A percentile compares a stretch with the other conserved stretches of the same genome.
phyloP scores from a whole-genome alignment of 2,888 invertebrate species.

The Pardosa pseudoannulata region DNA sequence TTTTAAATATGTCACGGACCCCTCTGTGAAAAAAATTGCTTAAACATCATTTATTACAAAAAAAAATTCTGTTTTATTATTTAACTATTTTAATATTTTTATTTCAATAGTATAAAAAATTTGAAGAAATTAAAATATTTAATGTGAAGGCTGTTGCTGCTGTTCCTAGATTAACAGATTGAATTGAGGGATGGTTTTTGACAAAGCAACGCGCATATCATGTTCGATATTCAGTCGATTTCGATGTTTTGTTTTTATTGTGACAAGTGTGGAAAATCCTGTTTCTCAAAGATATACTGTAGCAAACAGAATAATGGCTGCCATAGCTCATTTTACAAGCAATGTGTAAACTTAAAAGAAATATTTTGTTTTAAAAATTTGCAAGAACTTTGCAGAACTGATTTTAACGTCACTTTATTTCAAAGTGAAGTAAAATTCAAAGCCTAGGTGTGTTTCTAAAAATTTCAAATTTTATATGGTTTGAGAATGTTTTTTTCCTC shows the following conservation, averaged over 20 bases:
- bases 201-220: constrained; percentile 51
- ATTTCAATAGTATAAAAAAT: constrained; percentile 40
- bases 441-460: too few species aligned
- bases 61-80: constrained; percentile 33
- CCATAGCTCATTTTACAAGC: constrained; percentile 56
- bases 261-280: constrained; percentile 30
- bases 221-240: constrained; percentile 39
- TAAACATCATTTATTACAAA: too few species aligned
- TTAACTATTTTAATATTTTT: constrained; percentile 42
- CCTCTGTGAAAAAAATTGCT: constrained; percentile 29
- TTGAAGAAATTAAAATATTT: constrained; percentile 46
- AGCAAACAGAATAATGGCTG: constrained; percentile 58
- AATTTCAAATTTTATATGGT: too few species aligned
- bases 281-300: constrained; percentile 53
- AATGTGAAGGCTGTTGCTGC: constrained; percentile 47
- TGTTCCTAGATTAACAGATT: constrained; percentile 45
- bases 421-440: too few species aligned
- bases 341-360: too few species aligned
- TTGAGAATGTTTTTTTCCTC: too few species aligned
- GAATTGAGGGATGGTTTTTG: constrained; percentile 46
- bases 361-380: too few species aligned
- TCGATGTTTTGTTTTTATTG: constrained; percentile 21
- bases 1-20: constrained; percentile 14
- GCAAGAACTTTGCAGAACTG: too few species aligned
- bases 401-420: too few species aligned